A percentile compares a stretch with the other conserved stretches of the same genome.
phyloP scores from a whole-genome alignment of 2,113 vertebrate genomes.

The Sceloporus tristichus region DNA sequence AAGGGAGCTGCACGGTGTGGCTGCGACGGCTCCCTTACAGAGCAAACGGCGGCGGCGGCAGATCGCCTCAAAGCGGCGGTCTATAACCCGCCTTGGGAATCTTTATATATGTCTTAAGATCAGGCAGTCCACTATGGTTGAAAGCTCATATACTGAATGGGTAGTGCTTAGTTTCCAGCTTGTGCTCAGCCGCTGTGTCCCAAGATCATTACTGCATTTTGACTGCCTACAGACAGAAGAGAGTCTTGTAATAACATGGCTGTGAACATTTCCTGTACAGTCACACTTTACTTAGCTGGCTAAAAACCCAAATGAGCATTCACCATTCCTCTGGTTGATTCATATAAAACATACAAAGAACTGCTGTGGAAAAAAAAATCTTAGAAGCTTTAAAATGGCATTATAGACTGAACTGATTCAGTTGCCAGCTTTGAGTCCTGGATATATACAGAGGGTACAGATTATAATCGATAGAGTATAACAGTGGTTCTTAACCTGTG shows the following conservation, averaged over 20 bases:
- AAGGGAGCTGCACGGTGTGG: too few relatives aligned
- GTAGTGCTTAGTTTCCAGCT: background rate
- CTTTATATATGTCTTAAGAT: background rate
- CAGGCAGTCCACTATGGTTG: background rate
- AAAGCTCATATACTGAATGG: background rate
- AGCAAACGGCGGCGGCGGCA: too few relatives aligned
- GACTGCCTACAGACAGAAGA: background rate
- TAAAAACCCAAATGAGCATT: background rate
- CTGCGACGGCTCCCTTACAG: too few relatives aligned
- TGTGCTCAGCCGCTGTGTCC: background rate
- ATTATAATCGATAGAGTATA: too few relatives aligned
- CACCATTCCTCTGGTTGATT: background rate
- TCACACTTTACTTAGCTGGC: slow-evolving; percentile 32
- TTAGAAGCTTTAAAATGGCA: background rate
- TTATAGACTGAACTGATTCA: too few relatives aligned
- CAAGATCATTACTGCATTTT: background rate
- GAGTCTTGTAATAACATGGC: background rate
- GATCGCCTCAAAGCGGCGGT: too few relatives aligned
- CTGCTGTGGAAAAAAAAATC: slow-evolving; percentile 20
- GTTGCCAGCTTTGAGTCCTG: too few relatives aligned
- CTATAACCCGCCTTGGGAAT: background rate
- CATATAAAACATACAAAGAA: slow-evolving; percentile 46
- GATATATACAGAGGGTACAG: too few relatives aligned
- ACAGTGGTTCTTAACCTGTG: too few relatives aligned
- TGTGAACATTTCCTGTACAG: slow-evolving; percentile 21